phyloP scores from a whole-genome alignment of 2,113 vertebrate genomes.

The Plestiodon gilberti region DNA sequence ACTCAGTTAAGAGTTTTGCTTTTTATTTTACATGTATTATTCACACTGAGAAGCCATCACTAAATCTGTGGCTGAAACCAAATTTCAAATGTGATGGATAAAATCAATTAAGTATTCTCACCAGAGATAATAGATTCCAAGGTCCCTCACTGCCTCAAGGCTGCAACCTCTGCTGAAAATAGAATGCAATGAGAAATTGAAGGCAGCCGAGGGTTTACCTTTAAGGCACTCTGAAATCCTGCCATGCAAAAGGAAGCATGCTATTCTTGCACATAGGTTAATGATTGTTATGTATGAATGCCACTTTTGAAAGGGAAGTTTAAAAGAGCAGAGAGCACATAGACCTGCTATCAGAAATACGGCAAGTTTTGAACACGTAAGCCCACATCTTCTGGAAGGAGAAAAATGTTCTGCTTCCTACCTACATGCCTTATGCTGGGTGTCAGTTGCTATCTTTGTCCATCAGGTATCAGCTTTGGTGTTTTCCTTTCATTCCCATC shows the following conservation, averaged over 20 bases:
- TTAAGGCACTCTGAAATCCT: conserved; percentile 19
- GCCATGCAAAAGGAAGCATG: background rate
- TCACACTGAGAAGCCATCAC: conserved; percentile 33
- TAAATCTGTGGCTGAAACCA: conserved; percentile 12
- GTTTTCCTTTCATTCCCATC: too few relatives aligned
- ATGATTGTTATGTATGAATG: background rate
- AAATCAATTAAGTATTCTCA: conserved; percentile 47
- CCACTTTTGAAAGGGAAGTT: conserved; percentile 15
- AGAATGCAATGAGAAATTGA: conserved; percentile 47
- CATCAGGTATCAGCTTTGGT: too few relatives aligned
- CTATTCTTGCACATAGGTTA: background rate
- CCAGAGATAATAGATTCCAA: conserved; percentile 38
- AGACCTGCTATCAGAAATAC: background rate
- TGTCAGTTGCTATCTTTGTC: background rate
- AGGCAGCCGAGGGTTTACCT: conserved; percentile 30
- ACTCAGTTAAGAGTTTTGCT: background rate
- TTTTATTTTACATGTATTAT: conserved; percentile 18
- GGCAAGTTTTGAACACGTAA: background rate
- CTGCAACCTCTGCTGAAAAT: conserved; percentile 46
- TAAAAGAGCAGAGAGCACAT: conserved; percentile 20
- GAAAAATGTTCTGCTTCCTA: background rate
- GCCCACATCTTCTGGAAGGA: conserved; percentile 4
- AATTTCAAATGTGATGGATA: conserved; percentile 41
- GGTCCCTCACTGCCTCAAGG: conserved; percentile 46
- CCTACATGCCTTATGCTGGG: background rate